Conservation (phyloP, 2,113 vertebrate species). For the Aramus guarauna region DNA sequence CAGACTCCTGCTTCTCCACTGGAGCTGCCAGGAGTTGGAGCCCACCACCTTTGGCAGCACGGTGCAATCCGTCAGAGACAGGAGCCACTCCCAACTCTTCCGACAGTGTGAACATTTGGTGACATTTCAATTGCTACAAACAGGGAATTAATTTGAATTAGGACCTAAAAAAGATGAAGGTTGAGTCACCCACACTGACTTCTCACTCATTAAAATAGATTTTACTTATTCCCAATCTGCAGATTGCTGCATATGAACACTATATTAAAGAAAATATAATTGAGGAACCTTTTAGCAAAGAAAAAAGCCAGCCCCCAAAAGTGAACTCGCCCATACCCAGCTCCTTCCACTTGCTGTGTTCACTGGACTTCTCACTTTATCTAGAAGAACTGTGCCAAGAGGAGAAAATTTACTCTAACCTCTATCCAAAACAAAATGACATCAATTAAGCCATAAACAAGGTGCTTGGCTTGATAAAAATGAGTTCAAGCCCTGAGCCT, state of each 20-base stretch:
- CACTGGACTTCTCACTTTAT: neutral
- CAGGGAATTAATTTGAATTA: neutral
- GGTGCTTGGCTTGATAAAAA: neutral
- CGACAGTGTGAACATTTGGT: neutral
- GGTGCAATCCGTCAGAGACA: neutral
- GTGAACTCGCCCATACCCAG: neutral
- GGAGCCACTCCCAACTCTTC: neutral
- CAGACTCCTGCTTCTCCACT: neutral
- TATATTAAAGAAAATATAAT: neutral
- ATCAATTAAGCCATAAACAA: neutral
- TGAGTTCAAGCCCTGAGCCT: neutral
- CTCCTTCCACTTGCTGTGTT: neutral
- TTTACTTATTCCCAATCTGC: neutral
- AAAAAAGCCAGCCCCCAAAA: neutral
- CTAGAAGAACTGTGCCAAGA: neutral
- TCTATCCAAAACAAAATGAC: neutral
- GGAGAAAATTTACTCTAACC: neutral
- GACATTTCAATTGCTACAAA: slow-evolving; percentile 11
- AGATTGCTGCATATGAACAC: neutral
- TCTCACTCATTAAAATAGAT: neutral
- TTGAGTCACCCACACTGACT: neutral
- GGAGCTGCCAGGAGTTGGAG: neutral
- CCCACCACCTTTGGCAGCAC: neutral
- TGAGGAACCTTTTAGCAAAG: neutral
- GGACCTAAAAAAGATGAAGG: neutral